Evolutionary conservation across 64 coral and sea anemone species (phyloP).

Genomic region (Montipora efflorescens): DNA sequence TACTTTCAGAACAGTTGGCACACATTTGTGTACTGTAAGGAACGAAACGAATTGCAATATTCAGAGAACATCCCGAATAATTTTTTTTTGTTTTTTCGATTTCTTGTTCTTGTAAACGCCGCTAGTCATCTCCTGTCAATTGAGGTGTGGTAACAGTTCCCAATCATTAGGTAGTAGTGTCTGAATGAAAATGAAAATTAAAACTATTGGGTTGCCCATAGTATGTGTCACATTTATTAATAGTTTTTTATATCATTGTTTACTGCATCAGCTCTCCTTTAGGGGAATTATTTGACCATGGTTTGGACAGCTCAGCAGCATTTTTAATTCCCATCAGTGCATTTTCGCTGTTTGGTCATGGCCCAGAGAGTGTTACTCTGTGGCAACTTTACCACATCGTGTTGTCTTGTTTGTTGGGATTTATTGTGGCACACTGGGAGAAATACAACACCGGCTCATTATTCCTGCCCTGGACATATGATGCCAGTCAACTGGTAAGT

Average conservation of each 20-base stretch:
- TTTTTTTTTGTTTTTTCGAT: too few species aligned
- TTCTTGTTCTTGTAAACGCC: too few species aligned
- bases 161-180: too few species aligned
- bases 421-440: slow-evolving; percentile 95
- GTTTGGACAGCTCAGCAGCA: slow-evolving; percentile 92
- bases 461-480: slow-evolving; percentile 96
- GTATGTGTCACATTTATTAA: too few species aligned
- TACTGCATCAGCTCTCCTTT: slow-evolving; percentile 82
- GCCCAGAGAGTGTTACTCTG: slow-evolving; percentile 49
- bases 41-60: too few species aligned
- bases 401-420: slow-evolving; percentile 80
- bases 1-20: too few species aligned
- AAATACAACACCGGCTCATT: slow-evolving; percentile 96
- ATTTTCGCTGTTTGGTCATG: slow-evolving; percentile 92
- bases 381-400: slow-evolving; percentile 78
- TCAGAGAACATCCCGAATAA: too few species aligned
- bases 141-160: too few species aligned
- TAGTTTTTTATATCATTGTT: neutral
- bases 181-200: too few species aligned
- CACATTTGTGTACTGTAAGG: too few species aligned
- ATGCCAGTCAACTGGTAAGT: slow-evolving; percentile 93
- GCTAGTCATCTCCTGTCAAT: too few species aligned
- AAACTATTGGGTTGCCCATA: too few species aligned
- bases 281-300: slow-evolving; percentile 99
- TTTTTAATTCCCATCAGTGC: slow-evolving; percentile 84